Evolutionary conservation across 2,113 vertebrate species (phyloP).

Genomic region (Scartelaos histophorus): DNA sequence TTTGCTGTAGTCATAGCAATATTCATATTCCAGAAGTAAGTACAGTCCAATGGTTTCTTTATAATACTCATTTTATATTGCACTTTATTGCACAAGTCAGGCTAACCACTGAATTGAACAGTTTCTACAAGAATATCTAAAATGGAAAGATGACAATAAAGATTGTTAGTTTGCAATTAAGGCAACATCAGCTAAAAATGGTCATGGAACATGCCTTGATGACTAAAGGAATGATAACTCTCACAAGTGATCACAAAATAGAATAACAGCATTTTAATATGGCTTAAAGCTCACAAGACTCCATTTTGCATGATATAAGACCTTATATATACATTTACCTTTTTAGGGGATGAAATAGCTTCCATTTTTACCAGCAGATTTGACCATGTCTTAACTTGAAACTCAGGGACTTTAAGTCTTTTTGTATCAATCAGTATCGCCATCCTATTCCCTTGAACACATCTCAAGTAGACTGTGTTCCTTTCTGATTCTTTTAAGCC

Average conservation of each 20-base stretch:
- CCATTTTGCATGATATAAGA: too few relatives aligned
- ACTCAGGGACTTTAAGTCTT: not conserved
- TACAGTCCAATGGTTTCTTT: constrained; percentile 29
- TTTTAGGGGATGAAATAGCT: too few relatives aligned
- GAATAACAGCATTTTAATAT: too few relatives aligned
- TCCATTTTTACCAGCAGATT: not conserved
- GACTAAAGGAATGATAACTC: too few relatives aligned
- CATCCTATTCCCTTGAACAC: not conserved
- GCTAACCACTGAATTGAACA: not conserved
- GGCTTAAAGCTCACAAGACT: too few relatives aligned
- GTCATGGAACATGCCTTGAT: too few relatives aligned
- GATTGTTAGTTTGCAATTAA: too few relatives aligned
- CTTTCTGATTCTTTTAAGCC: not conserved
- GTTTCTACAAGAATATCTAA: too few relatives aligned
- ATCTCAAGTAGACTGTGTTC: constrained; percentile 3
- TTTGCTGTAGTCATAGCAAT: constrained; percentile 88
- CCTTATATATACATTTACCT: too few relatives aligned
- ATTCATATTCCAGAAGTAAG: constrained; percentile 98
- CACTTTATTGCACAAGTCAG: not conserved
- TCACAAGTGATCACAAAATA: too few relatives aligned
- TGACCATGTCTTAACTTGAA: not conserved
- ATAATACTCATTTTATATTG: not conserved
- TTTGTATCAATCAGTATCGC: not conserved
- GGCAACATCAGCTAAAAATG: too few relatives aligned
- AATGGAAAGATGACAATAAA: too few relatives aligned